These are phyloP conservation scores for Drosophila micromelanica DNA, from an alignment of 1,140 invertebrate species.

Conservation along the genomic window DNA sequence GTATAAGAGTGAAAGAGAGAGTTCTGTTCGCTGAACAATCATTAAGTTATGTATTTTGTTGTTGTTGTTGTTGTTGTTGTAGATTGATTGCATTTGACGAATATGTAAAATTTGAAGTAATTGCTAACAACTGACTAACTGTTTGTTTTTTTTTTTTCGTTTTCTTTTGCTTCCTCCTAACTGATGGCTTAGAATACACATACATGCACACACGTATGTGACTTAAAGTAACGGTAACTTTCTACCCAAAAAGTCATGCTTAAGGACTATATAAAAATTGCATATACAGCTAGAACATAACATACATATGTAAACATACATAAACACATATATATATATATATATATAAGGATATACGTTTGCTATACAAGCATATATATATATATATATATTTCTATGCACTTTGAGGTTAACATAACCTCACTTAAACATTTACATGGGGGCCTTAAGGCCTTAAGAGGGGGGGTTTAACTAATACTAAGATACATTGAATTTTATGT, in stretches of 20 bases:
- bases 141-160: slow-evolving; percentile 8
- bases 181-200: slow-evolving; percentile 22
- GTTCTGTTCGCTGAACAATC: slow-evolving; percentile 34
- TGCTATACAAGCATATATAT: slow-evolving; percentile 1
- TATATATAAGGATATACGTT: no score
- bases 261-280: slow-evolving; percentile 54
- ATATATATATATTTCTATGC: not conserved
- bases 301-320: slow-evolving; percentile 25
- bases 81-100: slow-evolving; percentile 22
- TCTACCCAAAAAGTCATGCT: slow-evolving; percentile 28
- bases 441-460: slow-evolving; percentile 20
- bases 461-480: slow-evolving; percentile 9
- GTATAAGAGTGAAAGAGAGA: slow-evolving; percentile 20
- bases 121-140: slow-evolving; percentile 55
- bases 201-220: slow-evolving; percentile 3
- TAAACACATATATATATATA: slow-evolving; percentile 5
- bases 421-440: slow-evolving; percentile 61
- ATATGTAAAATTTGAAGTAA: slow-evolving; percentile 20
- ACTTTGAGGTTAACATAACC: slow-evolving; percentile 70
- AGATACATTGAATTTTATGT: not conserved
- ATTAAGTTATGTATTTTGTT: slow-evolving; percentile 50
- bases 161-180: slow-evolving; percentile 1
- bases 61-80: slow-evolving; percentile 3
- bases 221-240: slow-evolving; percentile 44
- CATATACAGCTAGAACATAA: slow-evolving; percentile 44